Percentiles rank a stretch among this genome's conserved stretches.
Conservation (phyloP, 2,888 invertebrate genomes). For the Orthosia gothica region DNA sequence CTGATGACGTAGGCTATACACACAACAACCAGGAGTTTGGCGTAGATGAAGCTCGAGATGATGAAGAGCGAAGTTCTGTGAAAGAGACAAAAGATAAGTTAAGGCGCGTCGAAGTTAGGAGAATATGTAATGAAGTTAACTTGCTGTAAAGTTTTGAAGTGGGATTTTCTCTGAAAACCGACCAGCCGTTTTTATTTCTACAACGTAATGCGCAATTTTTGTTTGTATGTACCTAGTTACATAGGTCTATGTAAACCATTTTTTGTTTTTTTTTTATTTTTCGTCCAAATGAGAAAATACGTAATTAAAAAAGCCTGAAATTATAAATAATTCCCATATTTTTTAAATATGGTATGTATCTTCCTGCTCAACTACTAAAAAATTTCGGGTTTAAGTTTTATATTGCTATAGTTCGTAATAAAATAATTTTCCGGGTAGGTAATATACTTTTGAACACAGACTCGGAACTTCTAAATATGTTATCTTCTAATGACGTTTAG, state of each 20-base stretch:
- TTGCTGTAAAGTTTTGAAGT: constrained; percentile 1
- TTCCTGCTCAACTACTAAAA: background rate
- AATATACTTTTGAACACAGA: background rate
- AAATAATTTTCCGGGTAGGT: no score
- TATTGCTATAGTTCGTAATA: background rate
- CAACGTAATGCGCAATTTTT: background rate
- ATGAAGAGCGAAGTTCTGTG: constrained; percentile 98
- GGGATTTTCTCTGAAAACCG: background rate
- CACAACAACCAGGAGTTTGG: constrained; percentile 97
- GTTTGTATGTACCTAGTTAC: no score
- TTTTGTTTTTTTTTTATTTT: background rate
- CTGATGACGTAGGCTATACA: constrained; percentile 98
- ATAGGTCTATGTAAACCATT: no score
- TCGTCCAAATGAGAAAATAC: background rate
- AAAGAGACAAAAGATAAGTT: constrained; percentile 75
- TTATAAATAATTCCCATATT: background rate
- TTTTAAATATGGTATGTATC: no score
- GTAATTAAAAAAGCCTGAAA: background rate
- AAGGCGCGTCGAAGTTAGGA: constrained; percentile 5
- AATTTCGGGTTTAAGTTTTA: background rate
- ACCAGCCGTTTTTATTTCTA: background rate
- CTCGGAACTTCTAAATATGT: background rate
- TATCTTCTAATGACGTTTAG: no score
- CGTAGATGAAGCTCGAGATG: constrained; percentile 99
- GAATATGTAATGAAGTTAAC: constrained; percentile 14